These are phyloP conservation scores for Glossophaga mutica DNA, from an alignment of 2,797 vertebrate genomes.

Conservation along the genomic window DNA sequence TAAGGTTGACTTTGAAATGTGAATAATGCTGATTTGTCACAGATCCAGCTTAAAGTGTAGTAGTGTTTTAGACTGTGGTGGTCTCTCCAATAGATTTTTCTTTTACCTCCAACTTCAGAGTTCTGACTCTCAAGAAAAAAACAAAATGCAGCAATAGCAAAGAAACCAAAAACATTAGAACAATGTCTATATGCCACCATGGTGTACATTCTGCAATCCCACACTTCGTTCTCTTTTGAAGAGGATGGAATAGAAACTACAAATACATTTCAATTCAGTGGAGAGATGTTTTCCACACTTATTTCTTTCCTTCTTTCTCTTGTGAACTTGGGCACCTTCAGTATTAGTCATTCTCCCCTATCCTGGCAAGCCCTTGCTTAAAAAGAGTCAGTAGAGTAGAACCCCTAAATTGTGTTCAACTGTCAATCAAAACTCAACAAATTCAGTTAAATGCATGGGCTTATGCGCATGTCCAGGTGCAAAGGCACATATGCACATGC, in stretches of 20 bases:
- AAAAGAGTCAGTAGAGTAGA: background rate
- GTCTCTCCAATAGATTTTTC: background rate
- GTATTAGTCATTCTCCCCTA: background rate
- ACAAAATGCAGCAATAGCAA: background rate
- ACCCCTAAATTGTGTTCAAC: background rate
- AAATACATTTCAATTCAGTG: background rate
- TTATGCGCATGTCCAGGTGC: background rate
- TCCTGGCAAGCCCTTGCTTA: background rate
- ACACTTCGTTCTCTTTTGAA: background rate
- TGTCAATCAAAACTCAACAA: background rate
- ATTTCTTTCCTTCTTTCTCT: background rate
- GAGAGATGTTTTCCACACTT: background rate
- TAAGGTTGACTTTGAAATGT: slow-evolving; percentile 35
- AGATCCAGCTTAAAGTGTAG: background rate
- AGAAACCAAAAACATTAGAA: background rate
- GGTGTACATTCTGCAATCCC: background rate
- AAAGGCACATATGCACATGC: background rate
- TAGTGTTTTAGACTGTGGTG: background rate
- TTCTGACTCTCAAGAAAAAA: background rate
- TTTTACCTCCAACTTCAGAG: background rate
- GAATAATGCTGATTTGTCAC: slow-evolving; percentile 59
- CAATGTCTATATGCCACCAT: background rate
- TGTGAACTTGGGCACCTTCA: background rate
- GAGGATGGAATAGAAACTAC: background rate
- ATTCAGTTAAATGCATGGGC: background rate